Evolutionary conservation across 2,888 invertebrate genomes (phyloP), one percentile per base, ranked within the genome.

Genomic region (Leucania comma): DNA sequence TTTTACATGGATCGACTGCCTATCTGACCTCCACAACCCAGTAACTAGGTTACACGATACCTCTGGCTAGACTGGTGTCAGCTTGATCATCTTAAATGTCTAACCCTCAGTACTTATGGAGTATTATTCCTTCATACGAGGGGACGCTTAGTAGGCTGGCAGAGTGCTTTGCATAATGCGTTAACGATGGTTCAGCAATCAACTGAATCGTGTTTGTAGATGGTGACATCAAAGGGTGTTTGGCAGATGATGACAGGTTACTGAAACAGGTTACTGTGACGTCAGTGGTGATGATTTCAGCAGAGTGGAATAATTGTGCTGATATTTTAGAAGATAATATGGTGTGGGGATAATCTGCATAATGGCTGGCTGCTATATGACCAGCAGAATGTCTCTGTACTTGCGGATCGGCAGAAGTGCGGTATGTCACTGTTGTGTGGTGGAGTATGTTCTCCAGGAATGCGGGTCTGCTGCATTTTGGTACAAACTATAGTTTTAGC

Each of bases 81-180:
- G 57, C 35, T 35, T 35, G 57, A 35, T 8, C n/a, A 57, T 57
- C 14, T 51, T 68, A 29, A 42, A 32, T 69, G n/a, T 22, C 35
- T 38, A 35, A 57, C 57, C 32, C 35, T n/a, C 22, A 29, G 14
- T 22, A 29, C 29, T 4, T 4, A 35, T 35, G 22, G n/a, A 35
- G 22, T 56, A 20, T 22, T 12, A n/a, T 38, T n/a, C 0, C 22
- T 42, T 32, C 20, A 53, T 26, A 14, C 5, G 22, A 26, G 38
- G 8, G 3, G 26, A 22, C 22, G 50, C 26, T 26, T 6, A 35
- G 57, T 0, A 4, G 38, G 22, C 4, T 14, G 26, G n/a, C 10
- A 35, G 57, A 0, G 5, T 29, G 14, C 6, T 14, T 72, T 26
- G 17, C 32, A 24, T 26, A 29, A 58, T 42, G 24, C 3, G 12